phyloP scores from a whole-genome alignment of 2,797 vertebrate genomes.

The Myiotriccus ornatus region DNA sequence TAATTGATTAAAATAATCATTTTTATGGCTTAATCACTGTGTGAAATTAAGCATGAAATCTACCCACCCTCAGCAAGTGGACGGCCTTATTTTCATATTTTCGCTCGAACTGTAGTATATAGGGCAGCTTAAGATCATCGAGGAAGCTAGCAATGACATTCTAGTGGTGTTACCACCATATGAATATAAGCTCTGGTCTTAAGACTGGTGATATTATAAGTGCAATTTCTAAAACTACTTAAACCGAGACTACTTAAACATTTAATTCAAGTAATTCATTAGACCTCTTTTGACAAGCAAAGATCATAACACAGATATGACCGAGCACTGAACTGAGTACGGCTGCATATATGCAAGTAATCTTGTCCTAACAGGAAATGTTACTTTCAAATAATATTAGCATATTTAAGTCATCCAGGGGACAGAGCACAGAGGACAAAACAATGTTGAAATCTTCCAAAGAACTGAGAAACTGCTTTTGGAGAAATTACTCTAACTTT shows the following conservation, averaged over 20 bases:
- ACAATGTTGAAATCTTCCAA: background rate
- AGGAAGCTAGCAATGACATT: background rate
- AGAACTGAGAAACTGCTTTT: background rate
- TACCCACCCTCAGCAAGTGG: background rate
- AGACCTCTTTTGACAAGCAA: background rate
- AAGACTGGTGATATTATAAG: background rate
- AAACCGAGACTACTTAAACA: background rate
- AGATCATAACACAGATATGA: background rate
- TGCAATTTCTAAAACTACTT: background rate
- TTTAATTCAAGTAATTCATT: background rate
- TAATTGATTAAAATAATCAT: background rate
- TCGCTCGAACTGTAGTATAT: background rate
- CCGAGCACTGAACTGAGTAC: background rate
- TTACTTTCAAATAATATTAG: background rate
- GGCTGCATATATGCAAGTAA: background rate
- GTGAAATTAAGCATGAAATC: slow-evolving; percentile 2
- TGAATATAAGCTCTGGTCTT: background rate
- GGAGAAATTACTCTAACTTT: background rate
- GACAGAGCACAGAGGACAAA: background rate
- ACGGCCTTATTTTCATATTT: background rate
- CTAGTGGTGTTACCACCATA: background rate
- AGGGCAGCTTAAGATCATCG: background rate
- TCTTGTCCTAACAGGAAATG: background rate
- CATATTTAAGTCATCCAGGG: background rate
- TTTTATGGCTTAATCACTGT: background rate